Conservation (phyloP, 2,888 invertebrate species). For the Callyntrura guangdongensis region DNA sequence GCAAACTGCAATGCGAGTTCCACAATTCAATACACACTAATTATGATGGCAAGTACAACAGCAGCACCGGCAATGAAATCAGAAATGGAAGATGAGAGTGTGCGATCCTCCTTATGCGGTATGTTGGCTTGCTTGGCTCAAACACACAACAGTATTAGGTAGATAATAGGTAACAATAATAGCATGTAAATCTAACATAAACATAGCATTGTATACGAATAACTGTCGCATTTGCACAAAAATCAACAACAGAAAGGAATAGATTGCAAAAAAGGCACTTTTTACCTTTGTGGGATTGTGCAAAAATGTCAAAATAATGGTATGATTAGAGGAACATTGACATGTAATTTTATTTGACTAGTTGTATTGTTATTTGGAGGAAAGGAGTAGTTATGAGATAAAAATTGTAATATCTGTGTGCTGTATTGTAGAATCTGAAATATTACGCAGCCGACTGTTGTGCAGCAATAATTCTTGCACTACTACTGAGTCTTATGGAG, state of each 20-base stretch:
- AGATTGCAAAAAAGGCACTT: neutral
- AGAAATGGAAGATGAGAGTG: constrained; percentile 51
- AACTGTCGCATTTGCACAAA: no score
- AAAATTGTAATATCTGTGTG: neutral
- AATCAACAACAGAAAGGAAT: no score
- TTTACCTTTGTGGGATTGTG: neutral
- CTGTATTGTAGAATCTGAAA: constrained; percentile 53
- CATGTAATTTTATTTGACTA: neutral
- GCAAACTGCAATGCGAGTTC: neutral
- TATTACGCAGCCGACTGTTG: constrained; percentile 58
- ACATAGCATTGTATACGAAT: no score
- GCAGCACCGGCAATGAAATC: constrained; percentile 44
- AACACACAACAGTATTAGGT: no score
- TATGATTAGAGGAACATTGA: neutral
- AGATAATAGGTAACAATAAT: no score
- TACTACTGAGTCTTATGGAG: no score
- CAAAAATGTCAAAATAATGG: neutral
- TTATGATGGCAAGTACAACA: constrained; percentile 45
- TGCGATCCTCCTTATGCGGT: constrained; percentile 33
- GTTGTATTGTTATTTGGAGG: neutral
- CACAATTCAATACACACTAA: no score
- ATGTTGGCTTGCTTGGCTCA: constrained; percentile 20
- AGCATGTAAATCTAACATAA: no score
- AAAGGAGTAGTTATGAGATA: no score
- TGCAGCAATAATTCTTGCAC: constrained; percentile 22